Base-by-base conservation (phyloP, 2,797 vertebrate genomes). In the Lagorchestes hirsutus region DNA sequence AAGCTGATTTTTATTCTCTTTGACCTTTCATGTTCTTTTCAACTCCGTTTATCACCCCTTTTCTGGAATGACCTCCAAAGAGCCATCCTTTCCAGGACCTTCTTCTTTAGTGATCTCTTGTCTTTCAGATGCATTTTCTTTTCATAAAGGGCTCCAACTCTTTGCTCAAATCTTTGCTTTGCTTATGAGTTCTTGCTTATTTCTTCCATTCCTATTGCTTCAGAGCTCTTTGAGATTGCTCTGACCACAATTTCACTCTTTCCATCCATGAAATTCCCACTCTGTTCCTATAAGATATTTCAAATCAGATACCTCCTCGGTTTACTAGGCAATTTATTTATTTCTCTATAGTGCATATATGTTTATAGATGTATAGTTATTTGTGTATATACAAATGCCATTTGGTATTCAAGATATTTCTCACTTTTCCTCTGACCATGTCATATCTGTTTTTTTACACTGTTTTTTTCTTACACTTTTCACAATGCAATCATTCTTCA, bases 91-190 rank as follows among this genome's bases (percentile, higher is more conserved):
- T 52, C 93, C 96, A 94, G 95, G 90, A 95, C 95, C 93, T 92
- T 93, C 92, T 95, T 97, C 62, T 82, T 87, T 14, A 93, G 94
- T 58, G 29, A 1, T 18, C 34, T 2, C 95, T 91, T 94, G 91
- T 58, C 92, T 94, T 96, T 96, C 93, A 56, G 90, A 97, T 93
- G 95, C 9, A 90, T 96, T 96, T 97, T 90, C 93, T 94, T 74
- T 34, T 95, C 92, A 95, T 10, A 31, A 92, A 0, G 55, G 94
- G 91, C 57, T 50, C 52, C 55, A 91, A 94, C 22, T 50, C 55
- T 74, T 55, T 90, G 90, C 50, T 55, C 31, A 93, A 24, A 74
- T 12, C 58, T 91, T 55, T 22, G 50, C 90, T 52, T 12, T 13
- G 55, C 91, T 94, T 94, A 90, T 93, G 87, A 97, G 93, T 93